Base-by-base conservation (phyloP, 2,113 vertebrate genomes). In the Saguinus imperator region DNA sequence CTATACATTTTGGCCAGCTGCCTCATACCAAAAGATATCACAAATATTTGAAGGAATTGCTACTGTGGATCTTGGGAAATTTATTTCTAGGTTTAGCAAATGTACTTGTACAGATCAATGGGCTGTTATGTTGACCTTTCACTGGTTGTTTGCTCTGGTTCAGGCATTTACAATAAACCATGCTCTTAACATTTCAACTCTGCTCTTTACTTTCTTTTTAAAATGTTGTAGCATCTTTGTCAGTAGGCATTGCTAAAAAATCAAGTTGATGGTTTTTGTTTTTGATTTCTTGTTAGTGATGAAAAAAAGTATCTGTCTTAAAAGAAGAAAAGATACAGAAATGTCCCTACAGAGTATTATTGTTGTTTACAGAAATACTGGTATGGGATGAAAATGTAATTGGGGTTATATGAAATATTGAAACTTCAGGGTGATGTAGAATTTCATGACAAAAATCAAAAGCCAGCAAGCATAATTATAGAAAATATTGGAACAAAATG, bases 191-290 rank as follows among this genome's bases (percentile, higher is more conserved):
- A 84, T 83, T 89, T 50, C 40, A 96, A 94, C 72, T 43, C 23
- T 96, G 40, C 3, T 94, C 27, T 64, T 93, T 3, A 40, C 7
- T 76, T 93, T 4, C 75, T 92, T n/a, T 98, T 87, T 23, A 29
- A 94, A 96, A 95, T 83, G 79, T 94, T 98, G 92, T 95, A 57
- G 79, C 88, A 96, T 6, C 21, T 97, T 94, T 88, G 43, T 94
- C 94, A 48, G 32, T 82, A 91, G 23, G 25, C 0, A 80, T 37
- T 37, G 11, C 85, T 27, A 93, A 82, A 87, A 66, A 98, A 79
- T 2, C 5, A 23, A 20, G 20, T 79, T 79, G 32, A 84, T 89
- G 18, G 18, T 86, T 87, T 75, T 82, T 23, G 80, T 35, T 50
- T 48, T 89, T 89, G 57, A 21, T 83, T 76, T 93, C 97, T 96